phyloP scores from a whole-genome alignment of 2,888 invertebrate genomes.

The Diaperis boleti region DNA sequence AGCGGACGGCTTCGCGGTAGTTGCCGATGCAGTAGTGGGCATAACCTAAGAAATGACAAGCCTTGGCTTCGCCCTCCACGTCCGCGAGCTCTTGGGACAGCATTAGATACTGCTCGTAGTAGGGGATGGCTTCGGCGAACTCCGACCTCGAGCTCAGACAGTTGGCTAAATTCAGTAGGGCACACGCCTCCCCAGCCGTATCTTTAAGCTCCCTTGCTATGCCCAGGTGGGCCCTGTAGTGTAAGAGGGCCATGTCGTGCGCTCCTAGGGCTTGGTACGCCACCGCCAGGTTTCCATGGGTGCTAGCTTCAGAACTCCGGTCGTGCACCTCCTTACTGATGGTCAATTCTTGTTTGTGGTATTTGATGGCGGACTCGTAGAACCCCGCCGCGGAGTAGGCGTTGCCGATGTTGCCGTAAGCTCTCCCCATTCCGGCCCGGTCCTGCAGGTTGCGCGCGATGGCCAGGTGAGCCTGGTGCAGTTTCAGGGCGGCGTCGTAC shows the following conservation, averaged over 20 bases:
- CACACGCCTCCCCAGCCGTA: slow-evolving; percentile 93
- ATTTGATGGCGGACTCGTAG: slow-evolving; percentile 95
- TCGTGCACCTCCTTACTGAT: slow-evolving; percentile 95
- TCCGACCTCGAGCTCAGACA: slow-evolving; percentile 92
- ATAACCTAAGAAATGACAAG: slow-evolving; percentile 90
- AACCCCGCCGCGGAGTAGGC: slow-evolving; percentile 94
- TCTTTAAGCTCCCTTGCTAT: slow-evolving; percentile 95
- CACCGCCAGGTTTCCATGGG: slow-evolving; percentile 94
- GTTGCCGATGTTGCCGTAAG: slow-evolving; percentile 96
- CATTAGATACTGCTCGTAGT: slow-evolving; percentile 96
- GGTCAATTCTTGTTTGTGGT: slow-evolving; percentile 94
- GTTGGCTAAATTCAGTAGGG: slow-evolving; percentile 92
- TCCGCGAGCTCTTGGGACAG: slow-evolving; percentile 93
- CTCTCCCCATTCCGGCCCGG: slow-evolving; percentile 87
- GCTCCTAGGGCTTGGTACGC: slow-evolving; percentile 95
- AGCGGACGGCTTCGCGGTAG: slow-evolving; percentile 90
- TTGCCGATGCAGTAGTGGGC: slow-evolving; percentile 96
- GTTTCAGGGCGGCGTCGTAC: slow-evolving; percentile 92
- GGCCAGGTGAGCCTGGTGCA: slow-evolving; percentile 91
- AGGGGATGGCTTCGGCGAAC: slow-evolving; percentile 93
- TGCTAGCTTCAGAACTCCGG: slow-evolving; percentile 93
- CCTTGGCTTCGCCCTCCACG: slow-evolving; percentile 94
- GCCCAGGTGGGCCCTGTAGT: slow-evolving; percentile 91
- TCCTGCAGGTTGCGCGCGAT: slow-evolving; percentile 88
- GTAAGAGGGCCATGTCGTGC: slow-evolving; percentile 93